phyloP scores from a whole-genome alignment of 2,888 invertebrate genomes.

The Amblyjoppa fuscipennis region DNA sequence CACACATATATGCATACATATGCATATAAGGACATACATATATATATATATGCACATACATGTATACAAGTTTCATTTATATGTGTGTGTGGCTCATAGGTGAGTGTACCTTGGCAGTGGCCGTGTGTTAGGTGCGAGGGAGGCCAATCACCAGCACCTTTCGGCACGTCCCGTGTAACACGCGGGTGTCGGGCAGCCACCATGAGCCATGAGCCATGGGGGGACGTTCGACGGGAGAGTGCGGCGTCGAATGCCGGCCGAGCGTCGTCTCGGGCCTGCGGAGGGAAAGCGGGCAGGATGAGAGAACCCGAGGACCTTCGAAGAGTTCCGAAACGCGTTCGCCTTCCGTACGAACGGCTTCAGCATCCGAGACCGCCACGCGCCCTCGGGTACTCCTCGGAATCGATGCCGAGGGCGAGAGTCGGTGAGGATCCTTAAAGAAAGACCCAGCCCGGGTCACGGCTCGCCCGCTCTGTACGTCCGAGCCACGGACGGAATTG shows the following conservation, averaged over 20 bases:
- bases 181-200: conserved; percentile 55
- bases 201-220: conserved; percentile 56
- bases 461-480: not conserved
- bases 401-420: conserved; percentile 61
- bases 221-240: conserved; percentile 41
- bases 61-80: conserved; percentile 4
- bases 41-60: not conserved
- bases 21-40: not conserved
- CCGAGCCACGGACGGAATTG: conserved; percentile 35
- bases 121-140: conserved; percentile 50
- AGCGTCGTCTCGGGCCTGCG: not conserved
- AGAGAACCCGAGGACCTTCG: conserved; percentile 8
- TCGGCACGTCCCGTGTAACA: conserved; percentile 68
- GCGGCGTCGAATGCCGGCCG: conserved; percentile 10
- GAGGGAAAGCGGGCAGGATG: not conserved
- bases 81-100: not conserved
- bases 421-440: conserved; percentile 48
- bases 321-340: conserved; percentile 6
- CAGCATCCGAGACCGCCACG: conserved; percentile 9
- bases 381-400: conserved; percentile 4
- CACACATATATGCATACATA: not conserved
- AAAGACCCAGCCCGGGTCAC: not conserved
- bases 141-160: conserved; percentile 72
- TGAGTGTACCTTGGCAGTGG: not conserved
- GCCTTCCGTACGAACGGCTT: not conserved